phyloP scores from a whole-genome alignment of 1,140 invertebrate genomes.

The Helicorthomorpha holstii region DNA sequence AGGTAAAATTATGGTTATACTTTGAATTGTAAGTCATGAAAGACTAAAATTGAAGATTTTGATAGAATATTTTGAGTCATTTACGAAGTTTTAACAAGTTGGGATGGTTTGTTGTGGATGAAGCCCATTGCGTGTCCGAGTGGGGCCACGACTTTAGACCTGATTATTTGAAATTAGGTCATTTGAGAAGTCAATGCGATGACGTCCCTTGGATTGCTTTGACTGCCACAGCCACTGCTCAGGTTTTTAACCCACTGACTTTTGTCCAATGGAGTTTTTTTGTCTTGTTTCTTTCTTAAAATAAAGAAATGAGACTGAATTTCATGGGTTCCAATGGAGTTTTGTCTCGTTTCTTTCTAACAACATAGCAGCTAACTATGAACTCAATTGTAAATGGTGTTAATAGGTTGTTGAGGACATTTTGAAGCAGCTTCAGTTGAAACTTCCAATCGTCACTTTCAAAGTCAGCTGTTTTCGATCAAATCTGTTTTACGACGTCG shows the following conservation, averaged over 20 bases:
- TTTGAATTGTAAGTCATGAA: background rate
- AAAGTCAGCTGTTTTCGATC: conserved; percentile 42
- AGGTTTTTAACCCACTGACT: conserved; percentile 22
- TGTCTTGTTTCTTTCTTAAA: no score
- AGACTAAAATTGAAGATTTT: conserved; percentile 6
- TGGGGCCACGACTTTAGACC: conserved; percentile 97
- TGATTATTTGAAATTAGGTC: conserved; percentile 76
- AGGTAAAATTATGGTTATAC: conserved; percentile 20
- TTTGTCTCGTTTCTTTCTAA: no score
- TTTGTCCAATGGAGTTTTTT: background rate
- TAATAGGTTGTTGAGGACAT: conserved; percentile 39
- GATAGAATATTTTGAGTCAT: background rate
- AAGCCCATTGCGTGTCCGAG: conserved; percentile 93
- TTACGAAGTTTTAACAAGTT: conserved; percentile 27
- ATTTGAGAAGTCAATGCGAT: conserved; percentile 46
- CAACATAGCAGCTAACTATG: no score
- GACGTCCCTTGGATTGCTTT: conserved; percentile 67
- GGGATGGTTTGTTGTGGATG: conserved; percentile 61
- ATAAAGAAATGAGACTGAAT: no score
- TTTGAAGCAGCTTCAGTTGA: conserved; percentile 32
- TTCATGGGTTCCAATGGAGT: no score
- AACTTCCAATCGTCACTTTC: conserved; percentile 34
- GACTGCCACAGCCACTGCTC: conserved; percentile 69
- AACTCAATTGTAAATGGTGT: no score
- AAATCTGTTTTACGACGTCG: conserved; percentile 51